These are phyloP conservation scores for Ochlodes sylvanus DNA, from an alignment of 2,888 invertebrate species.

Conservation along the genomic window DNA sequence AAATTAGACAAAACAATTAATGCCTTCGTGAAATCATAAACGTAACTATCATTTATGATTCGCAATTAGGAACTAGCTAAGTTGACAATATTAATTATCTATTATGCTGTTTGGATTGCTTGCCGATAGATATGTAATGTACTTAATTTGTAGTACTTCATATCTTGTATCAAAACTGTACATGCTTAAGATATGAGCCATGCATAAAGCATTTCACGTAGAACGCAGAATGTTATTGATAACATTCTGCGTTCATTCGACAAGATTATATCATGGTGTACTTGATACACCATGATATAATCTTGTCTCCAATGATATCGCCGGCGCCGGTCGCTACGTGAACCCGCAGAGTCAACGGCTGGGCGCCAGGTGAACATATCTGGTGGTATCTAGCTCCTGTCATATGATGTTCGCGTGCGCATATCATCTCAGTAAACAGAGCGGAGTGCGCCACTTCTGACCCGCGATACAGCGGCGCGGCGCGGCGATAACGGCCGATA, in stretches of 20 bases:
- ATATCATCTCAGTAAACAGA: slow-evolving; percentile 64
- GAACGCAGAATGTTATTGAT: not conserved
- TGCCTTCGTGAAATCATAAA: too few species aligned
- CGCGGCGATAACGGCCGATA: slow-evolving; percentile 52
- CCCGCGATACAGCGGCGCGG: slow-evolving; percentile 64
- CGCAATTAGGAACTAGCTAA: too few species aligned
- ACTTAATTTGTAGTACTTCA: too few species aligned
- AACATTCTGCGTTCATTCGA: too few species aligned
- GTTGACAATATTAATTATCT: too few species aligned
- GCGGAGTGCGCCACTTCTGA: slow-evolving; percentile 66
- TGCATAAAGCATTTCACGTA: not conserved
- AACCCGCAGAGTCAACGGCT: not conserved
- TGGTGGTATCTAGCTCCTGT: slow-evolving; percentile 45
- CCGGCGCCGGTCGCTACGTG: not conserved
- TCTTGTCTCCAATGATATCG: too few species aligned
- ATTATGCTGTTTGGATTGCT: too few species aligned
- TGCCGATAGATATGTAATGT: too few species aligned
- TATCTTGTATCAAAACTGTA: too few species aligned
- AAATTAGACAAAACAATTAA: too few species aligned
- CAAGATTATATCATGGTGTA: too few species aligned
- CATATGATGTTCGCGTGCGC: slow-evolving; percentile 75
- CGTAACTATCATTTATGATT: too few species aligned
- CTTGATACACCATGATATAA: not conserved
- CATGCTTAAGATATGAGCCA: not conserved
- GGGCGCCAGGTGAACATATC: slow-evolving; percentile 25